phyloP scores from a whole-genome alignment of 2,888 invertebrate genomes.

The Drepana falcataria region DNA sequence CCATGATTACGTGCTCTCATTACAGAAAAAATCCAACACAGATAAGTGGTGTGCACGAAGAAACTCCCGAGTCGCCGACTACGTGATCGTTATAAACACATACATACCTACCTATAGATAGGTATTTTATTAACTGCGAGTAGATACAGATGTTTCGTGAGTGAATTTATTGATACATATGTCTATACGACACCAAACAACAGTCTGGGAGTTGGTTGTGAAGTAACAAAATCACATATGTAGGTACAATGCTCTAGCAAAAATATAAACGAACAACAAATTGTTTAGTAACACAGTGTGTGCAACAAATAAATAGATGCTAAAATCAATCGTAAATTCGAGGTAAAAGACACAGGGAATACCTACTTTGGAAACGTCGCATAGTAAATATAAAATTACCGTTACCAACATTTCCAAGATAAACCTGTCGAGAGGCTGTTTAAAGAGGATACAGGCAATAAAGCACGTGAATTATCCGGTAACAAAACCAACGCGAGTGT shows the following conservation, averaged over 20 bases:
- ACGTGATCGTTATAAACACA: not conserved
- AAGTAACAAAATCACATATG: conserved; percentile 5
- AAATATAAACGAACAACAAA: not conserved
- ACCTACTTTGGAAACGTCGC: no score
- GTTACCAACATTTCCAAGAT: no score
- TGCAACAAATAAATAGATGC: no score
- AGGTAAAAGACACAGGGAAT: no score
- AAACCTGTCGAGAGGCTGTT: no score
- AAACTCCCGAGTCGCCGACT: not conserved
- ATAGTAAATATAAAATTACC: no score
- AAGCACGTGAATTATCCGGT: no score
- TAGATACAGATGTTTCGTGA: conserved; percentile 29
- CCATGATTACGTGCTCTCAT: not conserved
- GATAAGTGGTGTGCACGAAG: not conserved
- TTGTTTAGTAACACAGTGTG: no score
- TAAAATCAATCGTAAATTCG: no score
- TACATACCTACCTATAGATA: not conserved
- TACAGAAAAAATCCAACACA: not conserved
- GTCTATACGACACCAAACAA: conserved; percentile 10
- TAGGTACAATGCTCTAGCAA: conserved; percentile 1
- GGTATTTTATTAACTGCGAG: conserved; percentile 12
- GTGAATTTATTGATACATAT: conserved; percentile 18
- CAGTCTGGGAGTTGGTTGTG: conserved; percentile 7
- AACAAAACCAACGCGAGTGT: no score
- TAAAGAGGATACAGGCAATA: no score